Conservation (phyloP, 2,888 invertebrate genomes). For the Drosophila helvetica region DNA sequence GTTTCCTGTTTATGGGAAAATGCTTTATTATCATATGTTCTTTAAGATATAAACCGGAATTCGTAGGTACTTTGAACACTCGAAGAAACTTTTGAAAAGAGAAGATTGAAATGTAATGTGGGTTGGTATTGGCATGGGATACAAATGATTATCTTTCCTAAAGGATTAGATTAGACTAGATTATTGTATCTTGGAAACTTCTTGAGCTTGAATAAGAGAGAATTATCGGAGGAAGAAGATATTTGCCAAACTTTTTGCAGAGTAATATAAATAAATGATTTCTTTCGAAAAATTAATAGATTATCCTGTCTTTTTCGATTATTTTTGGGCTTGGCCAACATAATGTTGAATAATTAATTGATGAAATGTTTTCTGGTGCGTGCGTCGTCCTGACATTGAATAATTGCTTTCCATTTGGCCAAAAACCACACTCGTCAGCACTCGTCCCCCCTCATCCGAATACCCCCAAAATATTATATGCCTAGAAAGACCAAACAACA, state of each 20-base stretch:
- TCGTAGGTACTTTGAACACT: too few relatives aligned
- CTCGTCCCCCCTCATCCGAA: conserved; percentile 2
- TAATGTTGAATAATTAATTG: conserved; percentile 80
- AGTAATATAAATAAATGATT: background rate
- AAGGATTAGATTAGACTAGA: background rate
- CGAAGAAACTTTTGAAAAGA: background rate
- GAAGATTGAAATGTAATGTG: too few relatives aligned
- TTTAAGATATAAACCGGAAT: background rate
- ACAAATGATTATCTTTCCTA: background rate
- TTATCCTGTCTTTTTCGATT: conserved; percentile 4
- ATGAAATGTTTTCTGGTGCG: conserved; percentile 69
- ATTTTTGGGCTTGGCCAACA: conserved; percentile 39
- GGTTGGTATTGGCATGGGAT: background rate
- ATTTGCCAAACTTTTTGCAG: background rate
- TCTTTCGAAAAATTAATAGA: background rate
- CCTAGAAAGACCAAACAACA: conserved; percentile 13
- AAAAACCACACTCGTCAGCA: conserved; percentile 33
- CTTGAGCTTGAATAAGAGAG: too few relatives aligned
- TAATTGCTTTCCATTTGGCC: conserved; percentile 72
- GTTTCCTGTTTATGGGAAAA: background rate
- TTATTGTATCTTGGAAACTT: too few relatives aligned
- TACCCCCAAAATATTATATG: conserved; percentile 5
- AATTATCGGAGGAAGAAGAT: background rate
- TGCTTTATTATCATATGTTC: background rate
- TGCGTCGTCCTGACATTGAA: conserved; percentile 76